These are phyloP conservation scores for Cerastis leucographa DNA, from an alignment of 2,888 invertebrate species.

Conservation along the genomic window DNA sequence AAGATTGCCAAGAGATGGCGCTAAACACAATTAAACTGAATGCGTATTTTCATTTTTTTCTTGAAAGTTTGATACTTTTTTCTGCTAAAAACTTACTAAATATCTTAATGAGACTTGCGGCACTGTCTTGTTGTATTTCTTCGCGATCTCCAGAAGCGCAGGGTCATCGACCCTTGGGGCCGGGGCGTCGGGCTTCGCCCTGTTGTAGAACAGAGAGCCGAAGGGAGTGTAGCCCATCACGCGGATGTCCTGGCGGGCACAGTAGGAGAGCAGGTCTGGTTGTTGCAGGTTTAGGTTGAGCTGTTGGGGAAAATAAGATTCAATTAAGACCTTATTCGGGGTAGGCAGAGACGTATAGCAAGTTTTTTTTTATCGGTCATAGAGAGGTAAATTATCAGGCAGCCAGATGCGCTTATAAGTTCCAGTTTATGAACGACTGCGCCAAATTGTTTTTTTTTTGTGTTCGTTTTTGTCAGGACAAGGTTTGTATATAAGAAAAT, in stretches of 20 bases:
- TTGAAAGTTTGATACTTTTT: neutral
- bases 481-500: too few relatives aligned
- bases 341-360: neutral
- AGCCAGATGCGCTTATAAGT: too few relatives aligned
- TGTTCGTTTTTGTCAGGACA: too few relatives aligned
- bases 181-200: constrained; percentile 87
- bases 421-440: too few relatives aligned
- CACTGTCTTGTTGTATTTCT: constrained; percentile 92
- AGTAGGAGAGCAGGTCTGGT: constrained; percentile 92
- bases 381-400: too few relatives aligned
- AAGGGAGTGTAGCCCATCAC: constrained; percentile 94
- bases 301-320: constrained; percentile 67
- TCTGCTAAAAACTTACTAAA: constrained; percentile 86
- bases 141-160: constrained; percentile 88
- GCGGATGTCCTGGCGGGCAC: constrained; percentile 91
- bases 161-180: constrained; percentile 90
- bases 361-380: too few relatives aligned
- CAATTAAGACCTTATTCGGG: neutral
- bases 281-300: constrained; percentile 93
- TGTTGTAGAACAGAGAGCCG: constrained; percentile 87
- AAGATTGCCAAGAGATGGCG: neutral
- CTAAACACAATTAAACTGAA: neutral
- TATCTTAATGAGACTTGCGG: constrained; percentile 92
- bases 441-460: too few relatives aligned
- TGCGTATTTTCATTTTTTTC: neutral